Base-by-base conservation (phyloP, 2,888 invertebrate species). In the Melikaiella ostensackeni region DNA sequence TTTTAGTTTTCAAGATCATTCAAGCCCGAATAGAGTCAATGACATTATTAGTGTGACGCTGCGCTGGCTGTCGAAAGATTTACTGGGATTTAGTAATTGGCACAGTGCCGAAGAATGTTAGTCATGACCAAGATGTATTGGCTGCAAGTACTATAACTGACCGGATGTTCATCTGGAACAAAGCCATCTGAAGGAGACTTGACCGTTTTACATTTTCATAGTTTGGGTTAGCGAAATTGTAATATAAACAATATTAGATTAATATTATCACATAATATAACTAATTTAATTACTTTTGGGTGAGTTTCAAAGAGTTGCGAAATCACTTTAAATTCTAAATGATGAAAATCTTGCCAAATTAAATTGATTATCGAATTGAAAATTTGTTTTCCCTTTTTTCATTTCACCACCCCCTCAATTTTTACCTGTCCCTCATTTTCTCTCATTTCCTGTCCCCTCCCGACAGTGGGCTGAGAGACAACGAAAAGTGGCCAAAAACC, bases 101-200 rank as follows among this genome's bases (percentile, higher is more conserved):
- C 70, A 70, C 70, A 33, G 13, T 55, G 55, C 50, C 30, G n/a
- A 50, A 19, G 70, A 70, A 70, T 50, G 50, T 70, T 70, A 70
- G 46, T 70, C 70, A 70, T 50, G 19, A 50, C 19, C 27, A 46
- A 46, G n/a, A 27, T 50, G 16, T 66, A 66, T 50, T n/a, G 46
- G 21, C 11, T 24, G 13, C 11, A 59, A 59, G 59, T 59, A 21
- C 55, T 55, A 57, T 70, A 70, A n/a, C 13, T 50, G n/a, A 70
- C 70, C 70, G 50, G 70, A 70, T 50, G 70, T 70, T 50, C 46
- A 70, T n/a, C 50, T 70, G 70, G 70, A 70, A 50, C 50, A 46
- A 50, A 50, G 70, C 70, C 70, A 70, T 70, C 2, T 6, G 11
- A 11, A 50, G n/a, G 63, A 21, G 62, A 70, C 70, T 33, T 70